Conservation (phyloP, 2,113 vertebrate genomes). For the Heterochromis multidens region DNA sequence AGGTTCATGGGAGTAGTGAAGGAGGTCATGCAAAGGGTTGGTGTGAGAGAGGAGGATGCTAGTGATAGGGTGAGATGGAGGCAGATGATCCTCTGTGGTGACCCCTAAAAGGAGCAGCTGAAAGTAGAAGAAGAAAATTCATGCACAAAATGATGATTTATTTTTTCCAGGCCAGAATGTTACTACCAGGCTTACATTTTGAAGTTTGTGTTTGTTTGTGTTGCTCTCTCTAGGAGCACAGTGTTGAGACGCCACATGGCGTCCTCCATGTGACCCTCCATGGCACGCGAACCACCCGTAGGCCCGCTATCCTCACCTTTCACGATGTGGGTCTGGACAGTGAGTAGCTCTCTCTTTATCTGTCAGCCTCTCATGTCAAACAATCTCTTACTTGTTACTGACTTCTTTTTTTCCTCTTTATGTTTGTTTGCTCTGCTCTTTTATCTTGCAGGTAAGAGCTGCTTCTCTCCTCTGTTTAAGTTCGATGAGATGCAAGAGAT, state of each 20-base stretch:
- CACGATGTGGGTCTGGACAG: constrained; percentile 90
- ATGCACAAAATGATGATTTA: not conserved
- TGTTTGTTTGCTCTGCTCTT: not conserved
- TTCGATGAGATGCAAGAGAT: constrained; percentile 94
- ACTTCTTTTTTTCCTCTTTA: not conserved
- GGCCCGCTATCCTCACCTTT: constrained; percentile 88
- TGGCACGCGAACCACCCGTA: constrained; percentile 82
- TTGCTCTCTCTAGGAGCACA: constrained; percentile 79
- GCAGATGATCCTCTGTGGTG: not conserved
- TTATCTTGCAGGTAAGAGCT: constrained; percentile 82
- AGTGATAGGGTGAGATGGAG: not conserved
- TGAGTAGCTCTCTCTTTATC: constrained; percentile 64
- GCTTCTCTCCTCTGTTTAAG: constrained; percentile 85
- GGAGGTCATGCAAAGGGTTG: not conserved
- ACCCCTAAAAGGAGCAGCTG: no score
- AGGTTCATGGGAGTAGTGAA: not conserved
- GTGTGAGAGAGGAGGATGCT: not conserved
- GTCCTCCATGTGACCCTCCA: constrained; percentile 84
- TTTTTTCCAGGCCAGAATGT: not conserved
- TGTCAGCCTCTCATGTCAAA: not conserved
- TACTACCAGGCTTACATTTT: rapidly evolving
- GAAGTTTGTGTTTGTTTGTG: not conserved
- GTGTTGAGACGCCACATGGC: constrained; percentile 86
- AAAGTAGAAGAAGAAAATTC: not conserved
- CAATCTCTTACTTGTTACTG: not conserved